Evolutionary conservation across 1,140 invertebrate genomes (phyloP).

Genomic region (Nasonia longicornis): DNA sequence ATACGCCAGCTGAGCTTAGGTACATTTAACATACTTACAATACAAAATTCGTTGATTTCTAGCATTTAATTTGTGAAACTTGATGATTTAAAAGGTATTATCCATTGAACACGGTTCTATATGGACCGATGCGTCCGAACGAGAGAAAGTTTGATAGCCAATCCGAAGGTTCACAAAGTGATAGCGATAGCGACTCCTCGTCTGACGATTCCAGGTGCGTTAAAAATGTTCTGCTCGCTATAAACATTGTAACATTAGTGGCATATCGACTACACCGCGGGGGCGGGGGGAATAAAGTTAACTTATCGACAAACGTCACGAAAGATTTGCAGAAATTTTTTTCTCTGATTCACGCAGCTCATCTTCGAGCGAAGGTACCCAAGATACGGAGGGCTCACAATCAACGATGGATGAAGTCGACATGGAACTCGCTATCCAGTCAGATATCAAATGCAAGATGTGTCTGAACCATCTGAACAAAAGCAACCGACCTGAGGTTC

Average conservation of each 20-base stretch:
- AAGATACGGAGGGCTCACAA: conserved; percentile 68
- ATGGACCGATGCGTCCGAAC: conserved; percentile 76
- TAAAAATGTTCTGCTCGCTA: conserved; percentile 8
- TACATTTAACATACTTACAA: conserved; percentile 80
- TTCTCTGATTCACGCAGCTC: conserved; percentile 58
- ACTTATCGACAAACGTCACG: neutral
- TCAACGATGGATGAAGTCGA: conserved; percentile 68
- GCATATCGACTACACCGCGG: neutral
- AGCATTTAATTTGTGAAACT: neutral
- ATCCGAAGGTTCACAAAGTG: conserved; percentile 71
- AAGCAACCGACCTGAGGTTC: conserved; percentile 67
- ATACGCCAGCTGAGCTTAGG: conserved; percentile 75
- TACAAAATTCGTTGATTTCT: neutral
- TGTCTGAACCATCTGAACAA: conserved; percentile 66
- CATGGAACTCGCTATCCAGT: conserved; percentile 54
- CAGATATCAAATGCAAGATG: conserved; percentile 63
- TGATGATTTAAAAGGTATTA: conserved; percentile 73
- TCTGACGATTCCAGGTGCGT: conserved; percentile 73
- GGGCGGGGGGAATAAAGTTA: neutral
- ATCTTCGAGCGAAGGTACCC: conserved; percentile 68
- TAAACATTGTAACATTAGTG: neutral
- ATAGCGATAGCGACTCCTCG: conserved; percentile 71
- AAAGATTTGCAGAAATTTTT: conserved; percentile 31
- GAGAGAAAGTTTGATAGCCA: conserved; percentile 70
- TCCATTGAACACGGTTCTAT: conserved; percentile 91